Evolutionary conservation across 2,113 vertebrate species (phyloP).

Genomic region (Montifringilla adamsi): DNA sequence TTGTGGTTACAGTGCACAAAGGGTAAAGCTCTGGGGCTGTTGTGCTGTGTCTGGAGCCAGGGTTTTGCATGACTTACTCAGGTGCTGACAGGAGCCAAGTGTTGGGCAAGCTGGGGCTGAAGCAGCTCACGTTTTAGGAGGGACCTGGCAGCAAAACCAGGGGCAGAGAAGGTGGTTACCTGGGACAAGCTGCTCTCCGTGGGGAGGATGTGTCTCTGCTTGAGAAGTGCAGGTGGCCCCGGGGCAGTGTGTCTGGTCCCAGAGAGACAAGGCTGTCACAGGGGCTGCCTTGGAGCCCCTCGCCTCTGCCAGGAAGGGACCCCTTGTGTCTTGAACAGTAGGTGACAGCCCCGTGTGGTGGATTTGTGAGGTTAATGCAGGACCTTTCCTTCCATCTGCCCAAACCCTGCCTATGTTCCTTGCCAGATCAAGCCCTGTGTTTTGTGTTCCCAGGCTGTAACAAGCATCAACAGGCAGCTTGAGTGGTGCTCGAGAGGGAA

Average conservation of each 20-base stretch:
- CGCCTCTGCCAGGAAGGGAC: neutral
- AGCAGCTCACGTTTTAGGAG: neutral
- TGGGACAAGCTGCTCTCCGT: accelerated
- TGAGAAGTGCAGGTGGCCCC: neutral
- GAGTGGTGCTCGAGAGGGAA: neutral
- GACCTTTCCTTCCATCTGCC: neutral
- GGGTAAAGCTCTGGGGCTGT: neutral
- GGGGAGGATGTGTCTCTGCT: neutral
- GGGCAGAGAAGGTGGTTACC: neutral
- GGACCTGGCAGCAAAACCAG: neutral
- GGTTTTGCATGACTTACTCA: accelerated
- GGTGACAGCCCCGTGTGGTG: neutral
- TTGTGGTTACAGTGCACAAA: accelerated
- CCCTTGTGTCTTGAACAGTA: neutral
- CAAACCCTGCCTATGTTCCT: neutral
- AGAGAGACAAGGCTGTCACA: neutral
- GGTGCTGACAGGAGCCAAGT: neutral
- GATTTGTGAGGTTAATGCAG: neutral
- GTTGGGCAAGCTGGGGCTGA: neutral
- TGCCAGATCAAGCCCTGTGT: neutral
- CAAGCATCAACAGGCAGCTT: neutral
- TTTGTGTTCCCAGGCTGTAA: neutral
- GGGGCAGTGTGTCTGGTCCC: accelerated
- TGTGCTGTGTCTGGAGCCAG: accelerated
- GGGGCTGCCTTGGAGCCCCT: neutral